Base-by-base conservation (phyloP, 2,113 vertebrate species). In the Oreochromis niloticus region DNA sequence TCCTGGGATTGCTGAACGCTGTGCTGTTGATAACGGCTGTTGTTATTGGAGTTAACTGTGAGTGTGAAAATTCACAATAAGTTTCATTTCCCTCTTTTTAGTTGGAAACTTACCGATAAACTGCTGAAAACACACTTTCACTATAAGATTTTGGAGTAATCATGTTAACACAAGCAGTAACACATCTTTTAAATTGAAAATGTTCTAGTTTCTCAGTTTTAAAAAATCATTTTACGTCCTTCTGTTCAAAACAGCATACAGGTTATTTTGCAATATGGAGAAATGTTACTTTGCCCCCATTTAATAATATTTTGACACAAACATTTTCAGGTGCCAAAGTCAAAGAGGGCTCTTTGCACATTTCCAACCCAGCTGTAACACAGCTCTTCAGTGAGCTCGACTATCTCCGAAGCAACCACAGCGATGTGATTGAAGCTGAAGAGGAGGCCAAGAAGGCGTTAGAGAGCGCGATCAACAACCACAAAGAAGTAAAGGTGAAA, bases 391-490 rank as follows among this genome's bases (percentile, higher is more conserved):
- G 4, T 52, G 83, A 94, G 52, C 82, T 95, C 8, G 13, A 87
- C 9, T 9, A 48, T 32, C 89, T 95, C 7, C 54, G 9, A 4
- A 83, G 79, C 78, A 92, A 93, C 48, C 85, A 93, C 86, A 91
- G 68, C 9, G 71, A 84, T 10, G 30, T 90, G 66, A 80, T 85
- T 1, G 11, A 68, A 46, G 89, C 81, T 8, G 78, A 82, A 56
- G 80, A 92, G 27, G 32, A 83, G 24, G 85, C 92, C 81, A 90
- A 90, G 59, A 68, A 50, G 1, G 56, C 56, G 1, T 57, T 93
- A 27, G 68, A 86, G 3, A 39, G 12, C 16, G 63, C 36, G 2
- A 27, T 79, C 10, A 56, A 85, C 61, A 43, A 55, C 6, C 86
- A 90, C 3, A 4, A 6, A 4, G 5, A 79, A 16, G 4, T 91